Percentiles rank a stretch among this genome's conserved stretches.
Evolutionary conservation across 35 echinoderm and acorn worm genomes (phyloP).

Genomic region (Heliocidaris tuberculata): DNA sequence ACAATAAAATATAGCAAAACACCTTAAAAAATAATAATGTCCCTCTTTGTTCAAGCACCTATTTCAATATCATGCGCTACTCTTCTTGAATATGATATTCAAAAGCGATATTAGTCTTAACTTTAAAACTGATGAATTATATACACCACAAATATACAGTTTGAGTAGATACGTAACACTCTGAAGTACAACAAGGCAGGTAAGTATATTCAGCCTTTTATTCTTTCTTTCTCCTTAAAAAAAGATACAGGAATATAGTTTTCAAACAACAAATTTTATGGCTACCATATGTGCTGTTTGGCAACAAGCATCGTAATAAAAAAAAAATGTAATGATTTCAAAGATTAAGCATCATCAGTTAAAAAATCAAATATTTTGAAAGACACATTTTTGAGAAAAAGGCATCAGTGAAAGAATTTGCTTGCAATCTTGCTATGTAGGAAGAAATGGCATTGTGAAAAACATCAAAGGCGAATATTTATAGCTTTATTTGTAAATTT

Average conservation of each 20-base stretch:
- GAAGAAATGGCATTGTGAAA: too few relatives aligned
- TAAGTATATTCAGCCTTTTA: background rate
- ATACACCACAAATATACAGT: background rate
- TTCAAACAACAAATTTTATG: background rate
- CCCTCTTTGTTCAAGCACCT: too few relatives aligned
- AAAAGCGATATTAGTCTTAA: too few relatives aligned
- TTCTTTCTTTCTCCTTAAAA: background rate
- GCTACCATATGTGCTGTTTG: background rate
- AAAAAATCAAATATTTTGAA: too few relatives aligned
- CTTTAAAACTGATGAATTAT: background rate
- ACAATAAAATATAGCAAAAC: too few relatives aligned
- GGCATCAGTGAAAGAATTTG: too few relatives aligned
- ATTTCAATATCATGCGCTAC: background rate
- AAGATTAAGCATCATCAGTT: background rate
- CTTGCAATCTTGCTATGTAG: too few relatives aligned
- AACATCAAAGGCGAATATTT: background rate
- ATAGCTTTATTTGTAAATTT: background rate
- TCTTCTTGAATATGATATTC: background rate
- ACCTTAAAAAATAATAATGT: too few relatives aligned
- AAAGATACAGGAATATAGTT: background rate
- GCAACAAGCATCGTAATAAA: background rate
- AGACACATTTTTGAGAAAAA: too few relatives aligned
- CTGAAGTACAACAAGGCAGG: background rate
- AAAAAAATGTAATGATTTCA: background rate
- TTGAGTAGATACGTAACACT: background rate